Evolutionary conservation across 1,140 invertebrate genomes (phyloP), one percentile per base, ranked within the genome.

Genomic region (Lepidurus couesii): DNA sequence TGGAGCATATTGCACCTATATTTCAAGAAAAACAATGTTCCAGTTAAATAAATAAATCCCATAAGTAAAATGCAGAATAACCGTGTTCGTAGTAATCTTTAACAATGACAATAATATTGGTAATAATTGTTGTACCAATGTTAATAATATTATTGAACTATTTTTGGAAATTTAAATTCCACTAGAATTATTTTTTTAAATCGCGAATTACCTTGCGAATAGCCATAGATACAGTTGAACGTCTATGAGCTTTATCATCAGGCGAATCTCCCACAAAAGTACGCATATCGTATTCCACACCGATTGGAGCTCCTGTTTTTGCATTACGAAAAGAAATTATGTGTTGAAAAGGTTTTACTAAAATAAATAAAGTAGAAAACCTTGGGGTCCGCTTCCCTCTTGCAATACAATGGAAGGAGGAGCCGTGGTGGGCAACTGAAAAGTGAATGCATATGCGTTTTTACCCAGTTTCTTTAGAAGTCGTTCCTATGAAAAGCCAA

Each of bases 361-460:
- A 13, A 16, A 9, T 65, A 9, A 16, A 65, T 73, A 92, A 65
- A 65, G 9, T 21, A 1, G 13, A 13, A 9, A 65, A 65, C 53
- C 53, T 90, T 42, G 93, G 91, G 65, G 16, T 43, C 43, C 73
- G 5, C 10, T 44, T 13, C 78, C 78, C 3, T 80, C 79, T 86
- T 95, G 93, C 6, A 96, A 87, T 5, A 93, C 94, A 2, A 96
- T 93, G 21, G 94, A 95, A 83, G 91, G 92, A n/a, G 94, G 94
- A 8, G 94, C 89, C 85, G 89, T 91, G 4, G 82, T 78, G 44
- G 93, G 93, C 83, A 96, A 93, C 53, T 89, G 85, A 85, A 95
- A 95, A n/a, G 89, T 90, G 85, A 96, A 95, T 0, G 94, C 93
- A 84, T 89, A 93, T 4, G 93, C 92, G 82, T 93, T 91, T 21